Percentiles rank a stretch among this genome's conserved stretches.
These are phyloP conservation scores for Puntigrus tetrazona DNA, from an alignment of 2,113 vertebrate genomes.

Conservation along the genomic window DNA sequence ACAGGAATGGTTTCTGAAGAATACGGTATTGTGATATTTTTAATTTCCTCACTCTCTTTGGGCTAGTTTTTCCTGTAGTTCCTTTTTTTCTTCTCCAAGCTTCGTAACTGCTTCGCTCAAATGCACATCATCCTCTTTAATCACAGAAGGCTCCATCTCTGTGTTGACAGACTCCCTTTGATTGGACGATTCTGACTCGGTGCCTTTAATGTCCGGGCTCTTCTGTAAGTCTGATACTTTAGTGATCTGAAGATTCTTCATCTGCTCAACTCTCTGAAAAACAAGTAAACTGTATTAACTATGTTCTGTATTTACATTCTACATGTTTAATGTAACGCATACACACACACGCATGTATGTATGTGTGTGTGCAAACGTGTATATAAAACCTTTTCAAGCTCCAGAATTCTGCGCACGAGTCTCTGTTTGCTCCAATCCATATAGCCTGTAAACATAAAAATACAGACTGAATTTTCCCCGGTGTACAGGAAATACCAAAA, in stretches of 20 bases:
- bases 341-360: too few relatives aligned
- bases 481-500: not conserved
- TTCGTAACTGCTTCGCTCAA: slow-evolving; percentile 70
- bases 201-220: slow-evolving; percentile 56
- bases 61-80: slow-evolving; percentile 74
- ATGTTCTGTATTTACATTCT: not conserved
- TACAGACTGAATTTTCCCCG: not conserved
- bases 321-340: not conserved
- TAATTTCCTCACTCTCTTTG: slow-evolving; percentile 78
- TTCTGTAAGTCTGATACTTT: slow-evolving; percentile 41
- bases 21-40: not conserved
- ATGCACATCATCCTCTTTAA: slow-evolving; percentile 2
- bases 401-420: slow-evolving; percentile 79
- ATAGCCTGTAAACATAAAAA: slow-evolving; percentile 73
- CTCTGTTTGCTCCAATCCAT: slow-evolving; percentile 87
- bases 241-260: slow-evolving; percentile 55
- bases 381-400: slow-evolving; percentile 82
- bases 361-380: not conserved
- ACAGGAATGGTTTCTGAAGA: not conserved
- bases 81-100: slow-evolving; percentile 71
- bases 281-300: not conserved
- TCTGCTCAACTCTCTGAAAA: slow-evolving; percentile 65
- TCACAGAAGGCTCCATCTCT: slow-evolving; percentile 56
- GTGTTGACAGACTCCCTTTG: slow-evolving; percentile 59
- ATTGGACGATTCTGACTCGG: slow-evolving; percentile 13